phyloP scores from a whole-genome alignment of 2,113 vertebrate genomes.

The Callipepla californica region DNA sequence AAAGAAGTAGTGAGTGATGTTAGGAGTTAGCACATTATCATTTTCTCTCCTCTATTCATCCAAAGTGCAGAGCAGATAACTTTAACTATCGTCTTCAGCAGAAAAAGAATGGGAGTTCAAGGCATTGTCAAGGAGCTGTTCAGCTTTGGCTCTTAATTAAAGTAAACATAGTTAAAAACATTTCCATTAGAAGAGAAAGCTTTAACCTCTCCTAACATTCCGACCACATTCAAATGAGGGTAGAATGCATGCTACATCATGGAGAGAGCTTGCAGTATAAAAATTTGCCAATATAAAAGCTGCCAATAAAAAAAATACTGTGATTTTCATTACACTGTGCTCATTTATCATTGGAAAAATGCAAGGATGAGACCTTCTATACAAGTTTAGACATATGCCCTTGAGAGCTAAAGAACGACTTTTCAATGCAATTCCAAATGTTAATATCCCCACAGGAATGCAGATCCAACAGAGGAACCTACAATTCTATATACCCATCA shows the following conservation, averaged over 20 bases:
- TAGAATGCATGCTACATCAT: conserved; percentile 29
- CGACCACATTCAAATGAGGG: conserved; percentile 44
- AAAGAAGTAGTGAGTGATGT: background rate
- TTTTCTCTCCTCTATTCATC: background rate
- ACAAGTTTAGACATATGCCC: conserved; percentile 64
- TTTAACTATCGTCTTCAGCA: background rate
- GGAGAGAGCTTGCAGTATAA: background rate
- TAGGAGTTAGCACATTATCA: background rate
- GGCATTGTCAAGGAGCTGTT: background rate
- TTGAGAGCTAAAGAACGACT: conserved; percentile 68
- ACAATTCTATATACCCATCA: conserved; percentile 29
- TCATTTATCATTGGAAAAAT: conserved; percentile 54
- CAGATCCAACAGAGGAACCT: conserved; percentile 51
- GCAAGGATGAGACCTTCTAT: conserved; percentile 59
- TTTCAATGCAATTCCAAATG: conserved; percentile 65
- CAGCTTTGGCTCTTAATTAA: conserved; percentile 58
- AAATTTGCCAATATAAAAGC: background rate
- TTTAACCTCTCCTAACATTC: conserved; percentile 53
- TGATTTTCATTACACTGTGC: conserved; percentile 65
- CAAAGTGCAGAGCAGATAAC: background rate
- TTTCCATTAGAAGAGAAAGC: conserved; percentile 32
- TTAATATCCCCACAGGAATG: conserved; percentile 60
- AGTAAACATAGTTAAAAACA: conserved; percentile 62
- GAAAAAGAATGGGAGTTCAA: conserved; percentile 13
- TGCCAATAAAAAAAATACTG: conserved; percentile 55